phyloP scores from a whole-genome alignment of 1,140 invertebrate species.

The Acromyrmex charruanus region DNA sequence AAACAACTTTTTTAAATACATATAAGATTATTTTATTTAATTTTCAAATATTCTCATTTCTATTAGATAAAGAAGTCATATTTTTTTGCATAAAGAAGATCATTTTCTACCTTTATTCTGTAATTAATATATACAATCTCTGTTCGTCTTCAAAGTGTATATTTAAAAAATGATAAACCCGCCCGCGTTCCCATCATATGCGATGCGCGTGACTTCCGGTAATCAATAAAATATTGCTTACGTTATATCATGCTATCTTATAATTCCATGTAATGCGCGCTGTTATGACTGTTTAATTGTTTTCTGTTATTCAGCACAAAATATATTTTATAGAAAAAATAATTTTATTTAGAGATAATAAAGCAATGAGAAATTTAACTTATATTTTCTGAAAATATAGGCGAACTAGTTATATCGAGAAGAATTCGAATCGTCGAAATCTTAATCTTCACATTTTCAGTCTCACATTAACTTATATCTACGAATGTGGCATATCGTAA shows the following conservation, averaged over 20 bases:
- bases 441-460: not conserved
- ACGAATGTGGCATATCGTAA: not conserved
- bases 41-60: slow-evolving; percentile 16
- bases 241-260: not conserved
- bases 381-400: not conserved
- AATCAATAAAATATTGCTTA: slow-evolving; percentile 10
- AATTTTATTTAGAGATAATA: slow-evolving; percentile 37
- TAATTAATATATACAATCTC: slow-evolving; percentile 31
- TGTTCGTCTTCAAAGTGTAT: not conserved
- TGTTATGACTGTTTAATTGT: not conserved
- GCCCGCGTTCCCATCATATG: not conserved
- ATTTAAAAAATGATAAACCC: slow-evolving; percentile 29
- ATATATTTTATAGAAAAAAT: slow-evolving; percentile 41
- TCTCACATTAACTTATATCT: slow-evolving; percentile 8
- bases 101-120: slow-evolving; percentile 9
- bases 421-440: not conserved
- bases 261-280: not conserved
- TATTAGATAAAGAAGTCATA: slow-evolving; percentile 1
- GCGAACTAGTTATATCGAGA: not conserved
- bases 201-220: not conserved
- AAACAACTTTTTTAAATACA: slow-evolving; percentile 18
- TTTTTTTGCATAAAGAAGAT: slow-evolving; percentile 22
- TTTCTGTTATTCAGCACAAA: slow-evolving; percentile 4
- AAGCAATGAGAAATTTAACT: slow-evolving; percentile 29
- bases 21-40: slow-evolving; percentile 39